Percentiles rank a stretch among this genome's conserved stretches.
phyloP scores from a whole-genome alignment of 2,888 invertebrate genomes.

The Nephrotoma guestfalica region DNA sequence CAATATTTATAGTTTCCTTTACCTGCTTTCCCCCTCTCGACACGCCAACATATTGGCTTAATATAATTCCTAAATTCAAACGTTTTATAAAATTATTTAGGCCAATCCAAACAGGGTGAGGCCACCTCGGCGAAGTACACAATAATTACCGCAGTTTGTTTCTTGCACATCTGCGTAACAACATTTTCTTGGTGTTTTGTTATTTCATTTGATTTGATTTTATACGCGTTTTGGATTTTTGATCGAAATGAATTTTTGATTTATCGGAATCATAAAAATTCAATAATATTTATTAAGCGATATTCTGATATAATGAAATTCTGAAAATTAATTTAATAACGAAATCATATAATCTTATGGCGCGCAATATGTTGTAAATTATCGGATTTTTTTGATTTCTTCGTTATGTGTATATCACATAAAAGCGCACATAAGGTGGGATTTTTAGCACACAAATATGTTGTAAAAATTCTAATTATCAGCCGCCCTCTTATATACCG shows the following conservation, averaged over 20 bases:
- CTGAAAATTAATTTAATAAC: not conserved
- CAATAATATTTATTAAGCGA: not conserved
- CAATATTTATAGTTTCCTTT: not conserved
- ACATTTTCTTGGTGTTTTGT: not conserved
- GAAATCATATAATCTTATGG: not conserved
- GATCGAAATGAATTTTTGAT: not conserved
- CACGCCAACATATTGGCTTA: too few relatives aligned
- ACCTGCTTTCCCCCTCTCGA: not conserved
- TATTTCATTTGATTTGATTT: not conserved
- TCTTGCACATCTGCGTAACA: not conserved
- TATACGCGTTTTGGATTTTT: not conserved
- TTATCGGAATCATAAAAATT: not conserved
- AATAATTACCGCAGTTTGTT: not conserved
- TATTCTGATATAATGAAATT: not conserved
- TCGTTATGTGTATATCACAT: too few relatives aligned
- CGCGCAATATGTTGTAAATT: not conserved
- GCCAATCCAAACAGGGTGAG: not conserved
- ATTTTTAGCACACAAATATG: too few relatives aligned
- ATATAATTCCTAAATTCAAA: not conserved
- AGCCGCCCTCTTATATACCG: too few relatives aligned
- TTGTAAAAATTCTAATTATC: too few relatives aligned
- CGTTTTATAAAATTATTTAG: not conserved
- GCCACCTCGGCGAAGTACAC: not conserved
- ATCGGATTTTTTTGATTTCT: not conserved
- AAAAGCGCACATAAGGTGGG: too few relatives aligned